phyloP scores from a whole-genome alignment of 2,113 vertebrate genomes.

The Chinchilla lanigera region DNA sequence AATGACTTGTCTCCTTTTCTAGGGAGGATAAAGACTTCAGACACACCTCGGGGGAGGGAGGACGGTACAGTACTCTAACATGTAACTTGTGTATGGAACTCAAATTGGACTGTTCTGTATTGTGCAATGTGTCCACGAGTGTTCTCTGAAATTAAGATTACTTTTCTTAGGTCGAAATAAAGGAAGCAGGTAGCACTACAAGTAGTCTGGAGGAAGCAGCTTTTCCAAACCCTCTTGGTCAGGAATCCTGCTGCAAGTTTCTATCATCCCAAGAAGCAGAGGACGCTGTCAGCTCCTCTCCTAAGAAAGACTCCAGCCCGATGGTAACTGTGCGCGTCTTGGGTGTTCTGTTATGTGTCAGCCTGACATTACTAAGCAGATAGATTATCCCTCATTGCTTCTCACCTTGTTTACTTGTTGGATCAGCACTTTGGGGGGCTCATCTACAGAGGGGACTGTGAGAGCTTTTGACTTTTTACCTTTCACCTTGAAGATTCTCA shows the following conservation, averaged over 20 bases:
- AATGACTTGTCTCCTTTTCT: not conserved
- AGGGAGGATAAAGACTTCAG: not conserved
- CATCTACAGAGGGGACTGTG: not conserved
- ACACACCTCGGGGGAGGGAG: not conserved
- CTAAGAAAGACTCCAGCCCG: conserved; percentile 45
- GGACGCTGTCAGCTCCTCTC: conserved; percentile 66
- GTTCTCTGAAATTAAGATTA: not conserved
- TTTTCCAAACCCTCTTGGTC: conserved; percentile 64
- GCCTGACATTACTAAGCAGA: not conserved
- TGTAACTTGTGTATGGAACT: not conserved
- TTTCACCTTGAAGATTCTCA: not conserved
- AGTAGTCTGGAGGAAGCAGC: conserved; percentile 56
- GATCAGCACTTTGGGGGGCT: not conserved
- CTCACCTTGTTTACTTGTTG: not conserved
- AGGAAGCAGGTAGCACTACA: conserved; percentile 39
- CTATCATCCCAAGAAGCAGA: conserved; percentile 49
- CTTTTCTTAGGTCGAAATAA: conserved; percentile 74
- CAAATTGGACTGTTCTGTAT: not conserved
- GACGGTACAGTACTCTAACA: not conserved
- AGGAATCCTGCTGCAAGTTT: conserved; percentile 71
- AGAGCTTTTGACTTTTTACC: not conserved
- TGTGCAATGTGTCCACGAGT: not conserved
- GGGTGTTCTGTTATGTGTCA: not conserved
- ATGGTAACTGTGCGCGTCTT: not conserved
- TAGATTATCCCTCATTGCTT: not conserved